A percentile compares a stretch with the other conserved stretches of the same genome.
Evolutionary conservation across 2,888 invertebrate genomes (phyloP).

Genomic region (Machimus rusticus): DNA sequence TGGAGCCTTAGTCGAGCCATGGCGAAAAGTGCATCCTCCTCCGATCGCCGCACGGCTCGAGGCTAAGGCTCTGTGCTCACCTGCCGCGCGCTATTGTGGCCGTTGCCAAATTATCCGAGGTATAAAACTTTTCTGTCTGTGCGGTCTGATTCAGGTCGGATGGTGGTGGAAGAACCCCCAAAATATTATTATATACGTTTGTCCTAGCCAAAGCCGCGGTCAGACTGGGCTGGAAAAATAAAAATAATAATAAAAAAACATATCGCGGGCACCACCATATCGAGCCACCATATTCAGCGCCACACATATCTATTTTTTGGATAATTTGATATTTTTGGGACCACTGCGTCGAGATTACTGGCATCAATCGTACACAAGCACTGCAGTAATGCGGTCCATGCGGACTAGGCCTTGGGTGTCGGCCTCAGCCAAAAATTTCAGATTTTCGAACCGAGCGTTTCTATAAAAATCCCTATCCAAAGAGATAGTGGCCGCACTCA

Average conservation of each 20-base stretch:
- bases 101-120: conserved; percentile 36
- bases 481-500: conserved; percentile 2
- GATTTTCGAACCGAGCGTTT: not conserved
- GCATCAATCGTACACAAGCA: not conserved
- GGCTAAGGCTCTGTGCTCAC: not conserved
- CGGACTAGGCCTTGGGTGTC: not conserved
- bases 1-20: not conserved
- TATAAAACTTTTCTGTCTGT: not conserved
- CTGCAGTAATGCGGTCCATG: conserved; percentile 16
- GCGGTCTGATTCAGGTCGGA: not conserved
- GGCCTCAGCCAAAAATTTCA: not conserved
- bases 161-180: not conserved
- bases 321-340: conserved; percentile 23
- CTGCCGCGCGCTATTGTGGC: conserved; percentile 2
- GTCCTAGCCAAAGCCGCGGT: conserved; percentile 1
- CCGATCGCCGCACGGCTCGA: not conserved
- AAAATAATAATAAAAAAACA: not conserved
- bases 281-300: not conserved
- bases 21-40: not conserved
- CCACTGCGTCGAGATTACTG: conserved; percentile 34
- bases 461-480: not conserved
- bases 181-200: not conserved
- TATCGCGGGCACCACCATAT: not conserved
- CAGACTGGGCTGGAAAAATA: not conserved
- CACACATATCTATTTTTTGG: not conserved